phyloP scores from a whole-genome alignment of 2,113 vertebrate genomes.

The Mixornis gularis region DNA sequence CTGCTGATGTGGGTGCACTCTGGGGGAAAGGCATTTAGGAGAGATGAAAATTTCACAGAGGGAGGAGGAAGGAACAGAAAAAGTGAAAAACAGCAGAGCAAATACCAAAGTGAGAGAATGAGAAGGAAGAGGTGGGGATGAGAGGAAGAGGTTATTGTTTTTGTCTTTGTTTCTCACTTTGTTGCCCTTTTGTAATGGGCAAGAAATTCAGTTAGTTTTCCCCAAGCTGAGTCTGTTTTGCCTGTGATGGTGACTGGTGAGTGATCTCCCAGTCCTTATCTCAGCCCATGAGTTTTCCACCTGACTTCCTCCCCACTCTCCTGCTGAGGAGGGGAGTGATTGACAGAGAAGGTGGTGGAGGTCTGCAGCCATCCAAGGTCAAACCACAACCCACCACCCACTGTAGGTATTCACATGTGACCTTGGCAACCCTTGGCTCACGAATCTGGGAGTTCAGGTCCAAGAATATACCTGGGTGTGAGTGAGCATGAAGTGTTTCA shows the following conservation, averaged over 20 bases:
- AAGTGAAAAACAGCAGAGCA: neutral
- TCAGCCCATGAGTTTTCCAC: neutral
- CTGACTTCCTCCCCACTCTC: neutral
- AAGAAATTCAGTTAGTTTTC: neutral
- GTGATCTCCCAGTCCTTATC: neutral
- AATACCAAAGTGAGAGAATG: neutral
- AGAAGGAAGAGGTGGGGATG: neutral
- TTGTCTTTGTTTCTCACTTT: neutral
- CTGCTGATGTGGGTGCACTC: fast-evolving
- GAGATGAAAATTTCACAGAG: neutral
- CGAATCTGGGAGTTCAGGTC: neutral
- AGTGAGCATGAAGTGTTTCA: neutral
- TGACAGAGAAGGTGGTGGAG: neutral
- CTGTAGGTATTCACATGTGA: neutral
- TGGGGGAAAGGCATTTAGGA: neutral
- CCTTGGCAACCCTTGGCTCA: neutral
- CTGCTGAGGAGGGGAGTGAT: neutral
- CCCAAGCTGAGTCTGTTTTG: neutral
- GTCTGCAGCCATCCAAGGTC: neutral
- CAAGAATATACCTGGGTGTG: neutral
- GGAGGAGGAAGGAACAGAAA: neutral
- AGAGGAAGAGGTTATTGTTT: neutral
- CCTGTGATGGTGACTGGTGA: neutral
- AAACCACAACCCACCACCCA: neutral
- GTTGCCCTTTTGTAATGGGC: neutral